Conservation (phyloP, 2,888 invertebrate genomes). For the Stenoptilia bipunctidactyla region DNA sequence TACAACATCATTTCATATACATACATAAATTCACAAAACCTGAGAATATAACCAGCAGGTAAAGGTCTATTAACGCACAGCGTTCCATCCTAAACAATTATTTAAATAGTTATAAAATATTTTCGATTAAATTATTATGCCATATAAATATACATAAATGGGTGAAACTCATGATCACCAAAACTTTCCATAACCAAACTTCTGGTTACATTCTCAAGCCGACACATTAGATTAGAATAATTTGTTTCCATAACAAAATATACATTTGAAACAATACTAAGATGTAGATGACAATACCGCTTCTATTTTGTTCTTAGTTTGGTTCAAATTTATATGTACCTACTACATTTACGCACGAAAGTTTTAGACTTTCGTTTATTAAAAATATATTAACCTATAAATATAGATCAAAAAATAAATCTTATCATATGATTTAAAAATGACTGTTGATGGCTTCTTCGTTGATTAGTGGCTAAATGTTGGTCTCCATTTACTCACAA, state of each 20-base stretch:
- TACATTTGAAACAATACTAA: conserved; percentile 2
- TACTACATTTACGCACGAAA: no score
- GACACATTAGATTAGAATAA: background rate
- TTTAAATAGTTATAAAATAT: background rate
- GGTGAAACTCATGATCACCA: background rate
- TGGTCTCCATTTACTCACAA: no score
- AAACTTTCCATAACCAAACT: background rate
- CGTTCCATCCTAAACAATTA: background rate
- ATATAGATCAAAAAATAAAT: no score
- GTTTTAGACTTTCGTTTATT: no score
- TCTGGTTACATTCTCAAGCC: background rate
- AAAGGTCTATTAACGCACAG: conserved; percentile 1
- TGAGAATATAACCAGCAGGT: conserved; percentile 13
- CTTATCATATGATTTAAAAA: no score
- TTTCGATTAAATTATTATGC: background rate
- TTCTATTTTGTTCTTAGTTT: no score
- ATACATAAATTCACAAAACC: conserved; percentile 23
- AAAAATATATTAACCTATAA: no score
- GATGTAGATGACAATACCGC: background rate
- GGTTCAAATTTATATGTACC: no score
- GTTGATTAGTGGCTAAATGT: no score
- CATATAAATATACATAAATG: background rate
- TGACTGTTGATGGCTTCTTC: no score
- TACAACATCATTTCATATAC: conserved; percentile 60
- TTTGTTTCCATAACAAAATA: background rate